These are phyloP conservation scores for Ypsolopha scabrella DNA, from an alignment of 2,888 invertebrate genomes.

Conservation along the genomic window DNA sequence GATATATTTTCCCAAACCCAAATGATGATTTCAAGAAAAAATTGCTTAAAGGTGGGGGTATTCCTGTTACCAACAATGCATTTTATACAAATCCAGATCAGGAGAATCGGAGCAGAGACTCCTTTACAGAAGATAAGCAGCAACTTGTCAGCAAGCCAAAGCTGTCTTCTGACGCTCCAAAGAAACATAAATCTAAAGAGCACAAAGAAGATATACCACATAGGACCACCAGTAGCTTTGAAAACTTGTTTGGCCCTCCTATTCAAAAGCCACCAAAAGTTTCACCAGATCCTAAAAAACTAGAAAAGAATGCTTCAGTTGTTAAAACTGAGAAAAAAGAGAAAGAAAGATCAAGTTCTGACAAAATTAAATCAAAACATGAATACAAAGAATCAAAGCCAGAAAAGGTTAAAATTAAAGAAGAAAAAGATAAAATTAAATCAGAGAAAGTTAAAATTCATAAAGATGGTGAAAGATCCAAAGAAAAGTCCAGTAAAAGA, in stretches of 20 bases:
- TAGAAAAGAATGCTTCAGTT: slow-evolving; percentile 32
- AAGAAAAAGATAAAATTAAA: slow-evolving; percentile 60
- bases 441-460: slow-evolving; percentile 62
- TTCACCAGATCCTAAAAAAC: slow-evolving; percentile 75
- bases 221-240: slow-evolving; percentile 75
- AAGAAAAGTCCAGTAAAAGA: slow-evolving; percentile 67
- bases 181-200: slow-evolving; percentile 72
- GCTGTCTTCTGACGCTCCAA: slow-evolving; percentile 67
- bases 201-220: slow-evolving; percentile 67
- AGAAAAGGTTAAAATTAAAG: slow-evolving; percentile 57
- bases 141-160: slow-evolving; percentile 81
- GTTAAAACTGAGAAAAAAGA: slow-evolving; percentile 68
- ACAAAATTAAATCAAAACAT: slow-evolving; percentile 57
- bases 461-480: slow-evolving; percentile 68
- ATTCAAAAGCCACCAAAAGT: slow-evolving; percentile 81
- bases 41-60: slow-evolving; percentile 88
- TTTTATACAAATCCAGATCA: slow-evolving; percentile 63
- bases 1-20: slow-evolving; percentile 86
- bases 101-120: slow-evolving; percentile 69
- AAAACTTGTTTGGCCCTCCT: slow-evolving; percentile 85
- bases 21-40: slow-evolving; percentile 91
- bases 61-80: slow-evolving; percentile 55
- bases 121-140: slow-evolving; percentile 66
- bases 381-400: slow-evolving; percentile 55
- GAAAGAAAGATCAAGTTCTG: slow-evolving; percentile 59